A percentile compares a stretch with the other conserved stretches of the same genome.
Conservation (phyloP, 2,113 vertebrate genomes). For the Gallinago paraguaiae region DNA sequence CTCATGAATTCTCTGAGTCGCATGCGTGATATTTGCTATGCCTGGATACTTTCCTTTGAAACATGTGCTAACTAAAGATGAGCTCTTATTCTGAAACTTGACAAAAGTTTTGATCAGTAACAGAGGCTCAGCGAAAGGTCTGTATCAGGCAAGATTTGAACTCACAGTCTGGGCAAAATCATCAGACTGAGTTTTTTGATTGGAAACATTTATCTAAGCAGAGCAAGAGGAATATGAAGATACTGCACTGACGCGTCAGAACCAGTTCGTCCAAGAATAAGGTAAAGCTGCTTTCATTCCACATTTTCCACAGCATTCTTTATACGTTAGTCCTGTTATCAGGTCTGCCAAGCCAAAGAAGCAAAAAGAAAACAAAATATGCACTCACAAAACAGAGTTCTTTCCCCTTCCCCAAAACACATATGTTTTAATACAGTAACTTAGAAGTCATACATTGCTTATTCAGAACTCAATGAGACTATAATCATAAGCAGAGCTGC, state of each 20-base stretch:
- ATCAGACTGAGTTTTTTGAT: background rate
- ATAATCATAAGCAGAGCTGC: background rate
- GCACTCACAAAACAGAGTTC: background rate
- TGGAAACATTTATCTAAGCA: background rate
- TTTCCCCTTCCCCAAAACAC: background rate
- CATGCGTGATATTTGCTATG: background rate
- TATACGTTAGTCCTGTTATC: background rate
- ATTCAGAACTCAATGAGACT: background rate
- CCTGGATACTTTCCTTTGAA: constrained; percentile 13
- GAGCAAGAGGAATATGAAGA: background rate
- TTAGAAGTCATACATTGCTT: background rate
- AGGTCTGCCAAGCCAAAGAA: background rate
- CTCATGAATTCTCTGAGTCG: background rate
- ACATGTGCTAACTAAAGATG: background rate
- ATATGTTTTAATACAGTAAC: background rate
- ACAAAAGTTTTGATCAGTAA: background rate
- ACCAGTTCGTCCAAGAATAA: constrained; percentile 1
- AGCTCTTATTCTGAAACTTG: background rate
- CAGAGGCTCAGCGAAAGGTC: background rate
- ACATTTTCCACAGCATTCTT: background rate
- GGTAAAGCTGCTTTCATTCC: constrained; percentile 34
- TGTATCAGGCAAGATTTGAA: background rate
- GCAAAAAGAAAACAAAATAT: background rate
- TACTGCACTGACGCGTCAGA: background rate
- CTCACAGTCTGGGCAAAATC: background rate